Percentiles rank a stretch among this genome's conserved stretches.
Conservation (phyloP, 2,113 vertebrate genomes). For the Boulengeromyrus knoepffleri region DNA sequence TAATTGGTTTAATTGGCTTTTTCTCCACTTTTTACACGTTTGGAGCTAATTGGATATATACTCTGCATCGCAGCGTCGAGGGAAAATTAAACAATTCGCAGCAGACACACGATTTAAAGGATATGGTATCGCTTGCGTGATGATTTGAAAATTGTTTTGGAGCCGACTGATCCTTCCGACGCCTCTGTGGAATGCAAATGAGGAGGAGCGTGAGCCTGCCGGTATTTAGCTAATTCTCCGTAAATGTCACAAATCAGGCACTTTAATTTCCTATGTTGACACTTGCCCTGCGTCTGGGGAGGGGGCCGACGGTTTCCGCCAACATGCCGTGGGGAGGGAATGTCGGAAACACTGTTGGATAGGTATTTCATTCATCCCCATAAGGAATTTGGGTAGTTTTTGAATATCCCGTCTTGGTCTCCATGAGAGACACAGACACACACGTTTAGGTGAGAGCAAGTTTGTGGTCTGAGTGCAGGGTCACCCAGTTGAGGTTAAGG, state of each 20-base stretch:
- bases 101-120: background rate
- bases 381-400: background rate
- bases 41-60: background rate
- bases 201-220: conserved; percentile 23
- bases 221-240: conserved; percentile 36
- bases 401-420: background rate
- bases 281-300: conserved; percentile 23
- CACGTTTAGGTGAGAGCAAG: background rate
- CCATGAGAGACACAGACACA: background rate
- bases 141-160: background rate
- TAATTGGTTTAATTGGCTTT: background rate
- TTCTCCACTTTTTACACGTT: background rate
- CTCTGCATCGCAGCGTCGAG: background rate
- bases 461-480: background rate
- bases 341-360: background rate
- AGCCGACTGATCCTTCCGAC: conserved; percentile 11
- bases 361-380: background rate
- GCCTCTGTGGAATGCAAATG: conserved; percentile 30
- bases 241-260: conserved; percentile 48
- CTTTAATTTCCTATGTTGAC: conserved; percentile 32
- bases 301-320: conserved; percentile 23
- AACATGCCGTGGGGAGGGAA: background rate
- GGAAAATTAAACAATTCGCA: background rate
- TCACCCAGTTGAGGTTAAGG: background rate
- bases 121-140: too few relatives aligned